Conservation (phyloP, 1,140 invertebrate genomes). For the Papilio polyxenes region DNA sequence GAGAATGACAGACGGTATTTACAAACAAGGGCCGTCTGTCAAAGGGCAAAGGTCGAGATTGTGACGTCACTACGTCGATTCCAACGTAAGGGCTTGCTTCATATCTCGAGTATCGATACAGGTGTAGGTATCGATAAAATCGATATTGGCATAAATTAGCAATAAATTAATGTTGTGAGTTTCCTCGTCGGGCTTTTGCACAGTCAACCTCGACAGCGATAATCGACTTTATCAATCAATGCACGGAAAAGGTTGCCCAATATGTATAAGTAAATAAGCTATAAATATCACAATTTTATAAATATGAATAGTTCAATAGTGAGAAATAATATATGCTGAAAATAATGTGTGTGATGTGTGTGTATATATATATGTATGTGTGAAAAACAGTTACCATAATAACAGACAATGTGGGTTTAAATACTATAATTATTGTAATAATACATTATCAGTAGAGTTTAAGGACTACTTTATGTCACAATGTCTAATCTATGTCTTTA, state of each 20-base stretch:
- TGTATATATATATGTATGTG: not conserved
- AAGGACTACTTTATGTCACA: not conserved
- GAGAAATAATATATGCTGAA: no score
- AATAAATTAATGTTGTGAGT: conserved; percentile 56
- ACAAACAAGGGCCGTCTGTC: conserved; percentile 22
- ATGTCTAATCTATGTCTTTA: not conserved
- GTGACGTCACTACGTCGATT: not conserved
- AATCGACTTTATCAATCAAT: not conserved
- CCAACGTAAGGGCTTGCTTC: conserved; percentile 19
- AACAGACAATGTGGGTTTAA: not conserved
- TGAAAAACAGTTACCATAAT: not conserved
- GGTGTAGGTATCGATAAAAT: conserved; percentile 56
- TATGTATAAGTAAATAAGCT: no score
- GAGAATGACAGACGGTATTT: conserved; percentile 34
- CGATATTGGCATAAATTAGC: conserved; percentile 62
- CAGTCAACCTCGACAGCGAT: conserved; percentile 17
- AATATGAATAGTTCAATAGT: no score
- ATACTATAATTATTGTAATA: not conserved
- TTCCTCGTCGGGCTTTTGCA: conserved; percentile 29
- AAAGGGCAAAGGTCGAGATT: conserved; percentile 18
- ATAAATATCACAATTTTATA: no score
- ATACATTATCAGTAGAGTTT: not conserved
- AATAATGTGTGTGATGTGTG: no score
- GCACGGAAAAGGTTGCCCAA: conserved; percentile 2
- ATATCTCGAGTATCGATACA: conserved; percentile 38